Base-by-base conservation (phyloP, 2,113 vertebrate species). In the Triplophysa siluroides region DNA sequence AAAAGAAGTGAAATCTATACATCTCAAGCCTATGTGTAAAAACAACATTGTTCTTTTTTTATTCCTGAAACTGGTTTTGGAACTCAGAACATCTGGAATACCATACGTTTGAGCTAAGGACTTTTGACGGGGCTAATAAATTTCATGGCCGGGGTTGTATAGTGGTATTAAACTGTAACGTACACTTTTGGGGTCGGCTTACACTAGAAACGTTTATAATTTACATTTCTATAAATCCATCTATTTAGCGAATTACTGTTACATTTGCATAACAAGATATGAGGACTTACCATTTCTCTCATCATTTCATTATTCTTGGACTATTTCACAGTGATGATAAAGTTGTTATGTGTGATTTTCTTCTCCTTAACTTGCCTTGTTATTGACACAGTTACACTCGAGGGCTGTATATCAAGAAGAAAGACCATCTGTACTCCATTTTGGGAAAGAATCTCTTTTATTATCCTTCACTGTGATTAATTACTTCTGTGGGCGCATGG, bases 51-150 rank as follows among this genome's bases (percentile, higher is more conserved):
- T 60, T 41, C 0, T 24, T 52, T 21, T 38, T 60, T 0, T 38
- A 38, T 38, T 61, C 60, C 67, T 77, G 69, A 78, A 73, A 82
- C 67, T 72, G 56, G 56, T 78, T 78, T 79, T 72, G 69, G 78
- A 80, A 82, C 78, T 82, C 74, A 68, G 61, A 86, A 83, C 85
- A 86, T 86, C 81, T 86, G 85, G 83, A 81, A 78, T 68, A 50
- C 76, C 58, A 14, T 71, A 67, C 63, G 12, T 74, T 78, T 78
- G 76, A 84, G 85, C 76, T 84, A 80, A 82, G 78, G 68, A 77
- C 68, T 72, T 82, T 82, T 86, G 85, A 86, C 85, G 83, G 78
- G 76, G 79, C 71, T 82, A 77, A 81, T 86, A 83, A 68, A 83
- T 86, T 85, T 85, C 83, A 83, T 78, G 81, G 83, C 64, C 74